Conservation (phyloP, 1,140 invertebrate genomes). For the Neelides sp. region DNA sequence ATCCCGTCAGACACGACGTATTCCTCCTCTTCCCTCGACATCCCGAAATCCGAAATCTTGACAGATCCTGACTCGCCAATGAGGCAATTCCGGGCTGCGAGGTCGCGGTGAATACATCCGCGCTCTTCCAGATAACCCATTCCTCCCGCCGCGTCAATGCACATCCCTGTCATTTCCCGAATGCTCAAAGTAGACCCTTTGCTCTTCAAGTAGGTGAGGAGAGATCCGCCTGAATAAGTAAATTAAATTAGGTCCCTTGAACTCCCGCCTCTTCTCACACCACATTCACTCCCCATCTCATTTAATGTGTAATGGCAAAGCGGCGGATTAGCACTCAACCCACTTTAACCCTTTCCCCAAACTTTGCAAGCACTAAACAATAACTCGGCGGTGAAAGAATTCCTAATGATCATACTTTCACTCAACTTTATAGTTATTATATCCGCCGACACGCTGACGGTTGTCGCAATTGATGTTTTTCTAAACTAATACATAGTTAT, state of each 20-base stretch:
- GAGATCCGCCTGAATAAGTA: slow-evolving; percentile 61
- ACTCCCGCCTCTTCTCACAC: too few relatives aligned
- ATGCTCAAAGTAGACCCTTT: slow-evolving; percentile 53
- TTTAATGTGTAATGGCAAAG: too few relatives aligned
- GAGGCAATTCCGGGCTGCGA: slow-evolving; percentile 89
- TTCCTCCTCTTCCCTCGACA: slow-evolving; percentile 94
- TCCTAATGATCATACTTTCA: too few relatives aligned
- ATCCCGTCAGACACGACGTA: slow-evolving; percentile 93
- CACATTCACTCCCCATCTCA: too few relatives aligned
- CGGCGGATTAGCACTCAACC: too few relatives aligned
- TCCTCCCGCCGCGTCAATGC: slow-evolving; percentile 75
- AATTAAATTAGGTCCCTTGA: too few relatives aligned
- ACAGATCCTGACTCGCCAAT: slow-evolving; percentile 46
- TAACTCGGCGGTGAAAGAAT: too few relatives aligned
- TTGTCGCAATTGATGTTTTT: slow-evolving; percentile 10
- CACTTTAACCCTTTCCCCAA: too few relatives aligned
- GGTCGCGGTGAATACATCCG: slow-evolving; percentile 90
- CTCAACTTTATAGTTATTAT: too few relatives aligned
- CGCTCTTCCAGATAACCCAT: slow-evolving; percentile 94
- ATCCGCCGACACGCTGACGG: too few relatives aligned
- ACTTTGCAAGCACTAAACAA: too few relatives aligned
- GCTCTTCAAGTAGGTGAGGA: slow-evolving; percentile 73
- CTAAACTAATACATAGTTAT: slow-evolving; percentile 1
- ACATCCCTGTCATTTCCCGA: slow-evolving; percentile 73
- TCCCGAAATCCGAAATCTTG: slow-evolving; percentile 45